Evolutionary conservation across 2,888 invertebrate species (phyloP).

Genomic region (Thumatha senex): DNA sequence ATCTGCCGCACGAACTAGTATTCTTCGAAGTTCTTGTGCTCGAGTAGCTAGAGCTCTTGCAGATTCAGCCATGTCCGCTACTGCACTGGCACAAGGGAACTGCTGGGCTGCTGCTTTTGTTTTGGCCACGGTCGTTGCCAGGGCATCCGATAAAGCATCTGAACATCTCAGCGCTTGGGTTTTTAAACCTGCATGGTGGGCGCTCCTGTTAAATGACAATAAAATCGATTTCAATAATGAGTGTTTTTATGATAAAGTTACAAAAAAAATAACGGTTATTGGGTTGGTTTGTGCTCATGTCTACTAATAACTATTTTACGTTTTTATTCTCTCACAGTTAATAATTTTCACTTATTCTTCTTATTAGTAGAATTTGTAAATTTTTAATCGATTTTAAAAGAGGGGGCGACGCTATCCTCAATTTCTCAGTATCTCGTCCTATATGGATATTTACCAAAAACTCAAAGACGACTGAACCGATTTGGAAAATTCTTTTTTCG

Average conservation of each 20-base stretch:
- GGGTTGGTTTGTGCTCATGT: too few species aligned
- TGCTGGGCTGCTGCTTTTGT: constrained; percentile 96
- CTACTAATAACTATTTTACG: too few species aligned
- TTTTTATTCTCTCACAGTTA: too few species aligned
- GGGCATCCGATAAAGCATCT: constrained; percentile 90
- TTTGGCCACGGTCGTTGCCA: constrained; percentile 92
- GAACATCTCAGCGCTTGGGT: constrained; percentile 89
- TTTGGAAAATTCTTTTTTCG: neutral
- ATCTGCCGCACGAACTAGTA: constrained; percentile 87
- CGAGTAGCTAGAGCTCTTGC: constrained; percentile 93
- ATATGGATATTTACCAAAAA: too few species aligned
- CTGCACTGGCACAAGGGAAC: constrained; percentile 95
- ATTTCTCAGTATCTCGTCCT: too few species aligned
- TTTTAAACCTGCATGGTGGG: constrained; percentile 88
- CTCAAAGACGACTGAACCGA: too few species aligned
- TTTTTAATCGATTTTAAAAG: too few species aligned
- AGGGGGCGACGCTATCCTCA: too few species aligned
- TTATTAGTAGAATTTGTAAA: too few species aligned
- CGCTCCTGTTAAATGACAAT: constrained; percentile 82
- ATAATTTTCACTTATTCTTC: too few species aligned
- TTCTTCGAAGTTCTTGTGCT: constrained; percentile 90
- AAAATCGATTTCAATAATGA: neutral
- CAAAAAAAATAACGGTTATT: neutral
- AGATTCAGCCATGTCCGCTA: constrained; percentile 96
- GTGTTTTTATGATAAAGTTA: neutral